Percentiles rank a stretch among this genome's conserved stretches.
Evolutionary conservation across 2,113 vertebrate species (phyloP).

Genomic region (Heliornis fulica): DNA sequence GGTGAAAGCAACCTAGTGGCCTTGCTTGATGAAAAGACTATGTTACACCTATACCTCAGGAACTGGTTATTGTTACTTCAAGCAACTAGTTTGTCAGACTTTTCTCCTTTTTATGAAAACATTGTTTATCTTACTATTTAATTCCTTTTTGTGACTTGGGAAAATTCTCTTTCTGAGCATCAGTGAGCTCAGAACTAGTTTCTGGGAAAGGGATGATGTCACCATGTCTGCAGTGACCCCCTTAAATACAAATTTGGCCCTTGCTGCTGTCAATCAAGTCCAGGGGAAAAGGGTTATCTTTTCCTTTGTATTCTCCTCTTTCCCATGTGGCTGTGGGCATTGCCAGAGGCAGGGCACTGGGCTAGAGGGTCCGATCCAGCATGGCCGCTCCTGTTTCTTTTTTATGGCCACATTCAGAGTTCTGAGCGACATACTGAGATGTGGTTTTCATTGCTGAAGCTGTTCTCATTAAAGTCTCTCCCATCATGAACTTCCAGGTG

Average conservation of each 20-base stretch:
- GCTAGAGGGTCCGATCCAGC: not conserved
- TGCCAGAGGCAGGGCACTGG: not conserved
- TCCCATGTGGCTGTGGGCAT: not conserved
- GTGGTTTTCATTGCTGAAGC: not conserved
- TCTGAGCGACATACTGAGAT: not conserved
- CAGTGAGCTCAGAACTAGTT: not conserved
- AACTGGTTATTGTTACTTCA: not conserved
- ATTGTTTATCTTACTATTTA: not conserved
- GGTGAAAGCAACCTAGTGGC: not conserved
- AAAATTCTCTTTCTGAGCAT: not conserved
- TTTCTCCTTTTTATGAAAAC: not conserved
- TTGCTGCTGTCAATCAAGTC: not conserved
- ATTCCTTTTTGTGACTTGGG: not conserved
- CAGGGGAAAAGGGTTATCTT: not conserved
- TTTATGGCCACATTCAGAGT: not conserved
- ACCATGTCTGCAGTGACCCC: not conserved
- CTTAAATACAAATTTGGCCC: not conserved
- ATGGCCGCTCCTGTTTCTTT: not conserved
- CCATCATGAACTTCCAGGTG: conserved; percentile 26
- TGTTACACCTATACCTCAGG: not conserved
- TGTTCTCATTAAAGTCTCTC: conserved; percentile 48
- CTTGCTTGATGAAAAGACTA: not conserved
- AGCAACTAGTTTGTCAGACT: not conserved
- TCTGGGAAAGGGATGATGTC: not conserved
- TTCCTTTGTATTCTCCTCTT: not conserved